These are phyloP conservation scores for Kryphioiulus occultus DNA, from an alignment of 2,888 invertebrate species.

Conservation along the genomic window DNA sequence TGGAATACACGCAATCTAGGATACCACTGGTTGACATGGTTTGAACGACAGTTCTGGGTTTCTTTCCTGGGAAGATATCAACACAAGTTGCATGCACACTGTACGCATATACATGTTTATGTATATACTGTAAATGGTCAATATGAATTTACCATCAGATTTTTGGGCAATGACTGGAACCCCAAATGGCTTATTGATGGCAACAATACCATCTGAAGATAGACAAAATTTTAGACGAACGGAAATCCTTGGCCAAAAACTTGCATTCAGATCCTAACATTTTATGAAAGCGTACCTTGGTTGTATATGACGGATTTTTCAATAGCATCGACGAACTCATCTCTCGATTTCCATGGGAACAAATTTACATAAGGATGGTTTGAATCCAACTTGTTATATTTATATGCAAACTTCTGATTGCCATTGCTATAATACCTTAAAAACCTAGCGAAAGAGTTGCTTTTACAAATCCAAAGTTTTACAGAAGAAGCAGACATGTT, in stretches of 20 bases:
- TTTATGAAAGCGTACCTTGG: constrained; percentile 2
- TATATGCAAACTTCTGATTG: constrained; percentile 52
- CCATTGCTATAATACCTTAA: background rate
- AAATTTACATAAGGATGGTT: constrained; percentile 35
- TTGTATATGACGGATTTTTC: constrained; percentile 19
- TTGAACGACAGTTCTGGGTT: background rate
- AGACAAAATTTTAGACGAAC: no score
- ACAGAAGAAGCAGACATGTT: background rate
- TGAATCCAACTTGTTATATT: constrained; percentile 57
- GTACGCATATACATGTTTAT: no score
- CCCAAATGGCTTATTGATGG: constrained; percentile 49
- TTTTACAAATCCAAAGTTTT: background rate
- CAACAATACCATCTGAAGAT: constrained; percentile 37
- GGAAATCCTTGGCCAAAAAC: no score
- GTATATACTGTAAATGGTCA: background rate
- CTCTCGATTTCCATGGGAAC: constrained; percentile 41
- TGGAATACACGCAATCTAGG: background rate
- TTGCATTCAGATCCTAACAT: no score
- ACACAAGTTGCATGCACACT: background rate
- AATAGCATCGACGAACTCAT: constrained; percentile 15
- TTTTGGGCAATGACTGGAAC: background rate
- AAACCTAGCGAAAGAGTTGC: background rate
- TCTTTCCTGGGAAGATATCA: background rate
- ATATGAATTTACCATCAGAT: background rate
- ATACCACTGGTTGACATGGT: background rate